These are phyloP conservation scores for Cryptoprocta ferox DNA, from an alignment of 2,797 vertebrate genomes.

Conservation along the genomic window DNA sequence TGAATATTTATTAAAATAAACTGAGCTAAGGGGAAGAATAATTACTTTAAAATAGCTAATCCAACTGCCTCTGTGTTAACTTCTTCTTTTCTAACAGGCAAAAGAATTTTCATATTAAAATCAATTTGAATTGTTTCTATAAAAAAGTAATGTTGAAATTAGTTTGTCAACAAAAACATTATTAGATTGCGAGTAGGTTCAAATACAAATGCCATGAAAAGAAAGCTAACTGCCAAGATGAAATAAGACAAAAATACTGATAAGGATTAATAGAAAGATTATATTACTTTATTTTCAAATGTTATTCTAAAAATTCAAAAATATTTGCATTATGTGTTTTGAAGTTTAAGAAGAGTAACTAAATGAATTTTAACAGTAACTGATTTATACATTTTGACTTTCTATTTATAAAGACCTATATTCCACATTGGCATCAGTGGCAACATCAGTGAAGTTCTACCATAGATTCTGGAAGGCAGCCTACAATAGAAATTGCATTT, in stretches of 20 bases:
- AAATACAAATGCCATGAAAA: constrained; percentile 25
- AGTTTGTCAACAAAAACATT: constrained; percentile 15
- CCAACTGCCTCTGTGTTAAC: neutral
- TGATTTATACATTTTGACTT: neutral
- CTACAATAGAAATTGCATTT: constrained; percentile 72
- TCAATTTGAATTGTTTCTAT: neutral
- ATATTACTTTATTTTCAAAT: constrained; percentile 30
- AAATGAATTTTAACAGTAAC: neutral
- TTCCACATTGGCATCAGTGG: constrained; percentile 75
- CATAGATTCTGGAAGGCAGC: constrained; percentile 68
- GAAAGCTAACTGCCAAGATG: neutral
- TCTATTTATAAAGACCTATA: constrained; percentile 71
- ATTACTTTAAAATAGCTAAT: neutral
- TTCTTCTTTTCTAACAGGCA: neutral
- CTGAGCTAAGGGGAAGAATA: neutral
- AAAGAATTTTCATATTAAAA: neutral
- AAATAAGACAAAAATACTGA: constrained; percentile 14
- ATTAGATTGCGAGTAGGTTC: neutral
- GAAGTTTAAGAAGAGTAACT: neutral
- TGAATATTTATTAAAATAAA: neutral
- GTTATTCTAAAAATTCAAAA: constrained; percentile 23
- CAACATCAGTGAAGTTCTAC: constrained; percentile 59
- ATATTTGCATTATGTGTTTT: neutral
- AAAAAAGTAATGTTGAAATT: constrained; percentile 1
- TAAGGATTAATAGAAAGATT: neutral